Evolutionary conservation across 2,888 invertebrate genomes (phyloP).

Genomic region (Ellobium chinense): DNA sequence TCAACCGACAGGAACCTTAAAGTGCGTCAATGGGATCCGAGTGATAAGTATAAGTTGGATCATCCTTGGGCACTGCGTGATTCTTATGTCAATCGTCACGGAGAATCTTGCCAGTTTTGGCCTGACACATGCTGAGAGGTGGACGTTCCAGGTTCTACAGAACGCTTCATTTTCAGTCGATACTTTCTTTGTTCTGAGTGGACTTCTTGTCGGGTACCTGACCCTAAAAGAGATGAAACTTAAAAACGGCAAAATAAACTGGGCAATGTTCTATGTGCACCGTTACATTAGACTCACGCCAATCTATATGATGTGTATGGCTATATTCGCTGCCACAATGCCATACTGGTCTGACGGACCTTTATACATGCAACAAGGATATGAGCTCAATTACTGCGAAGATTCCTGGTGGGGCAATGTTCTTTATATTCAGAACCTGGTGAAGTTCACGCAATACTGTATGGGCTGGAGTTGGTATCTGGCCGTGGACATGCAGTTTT

Average conservation of each 20-base stretch:
- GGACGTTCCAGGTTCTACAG: conserved; percentile 63
- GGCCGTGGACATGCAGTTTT: conserved; percentile 76
- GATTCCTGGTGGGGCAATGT: conserved; percentile 70
- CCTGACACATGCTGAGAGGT: conserved; percentile 45
- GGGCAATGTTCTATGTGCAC: conserved; percentile 58
- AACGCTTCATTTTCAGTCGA: conserved; percentile 74
- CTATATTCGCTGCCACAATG: conserved; percentile 61
- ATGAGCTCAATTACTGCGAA: conserved; percentile 58
- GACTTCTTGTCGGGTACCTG: conserved; percentile 53
- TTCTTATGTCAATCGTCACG: conserved; percentile 38
- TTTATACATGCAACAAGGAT: conserved; percentile 56
- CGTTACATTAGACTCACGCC: conserved; percentile 65
- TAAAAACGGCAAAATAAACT: conserved; percentile 54
- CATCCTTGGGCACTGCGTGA: conserved; percentile 69
- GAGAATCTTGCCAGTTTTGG: conserved; percentile 46
- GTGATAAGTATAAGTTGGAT: conserved; percentile 77
- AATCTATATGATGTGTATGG: conserved; percentile 66
- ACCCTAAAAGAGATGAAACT: conserved; percentile 52
- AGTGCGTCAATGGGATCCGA: conserved; percentile 86
- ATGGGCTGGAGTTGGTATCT: conserved; percentile 71
- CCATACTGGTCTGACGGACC: conserved; percentile 64
- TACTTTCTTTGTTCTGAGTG: conserved; percentile 71
- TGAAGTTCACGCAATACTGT: conserved; percentile 55
- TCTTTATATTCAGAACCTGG: conserved; percentile 70
- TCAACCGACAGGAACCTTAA: conserved; percentile 76